Evolutionary conservation across 2,113 vertebrate genomes (phyloP).

Genomic region (western clawed frog (Xenopus tropicalis)): UCB_Xtro_10.0 CM004445.2:120901501-120902000

Average conservation of each 20-base stretch:
- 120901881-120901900: too few species aligned
- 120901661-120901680: constrained; percentile 11
- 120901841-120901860: too few species aligned
- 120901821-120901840: too few species aligned
- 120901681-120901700: constrained; percentile 12
- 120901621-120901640: constrained; percentile 13
- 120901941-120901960: too few species aligned
- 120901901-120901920: too few species aligned
- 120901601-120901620: constrained; percentile 30
- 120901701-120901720: constrained; percentile 14
- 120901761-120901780: background rate
- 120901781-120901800: background rate
- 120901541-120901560: constrained; percentile 16
- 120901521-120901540: constrained; percentile 22
- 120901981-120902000: too few species aligned
- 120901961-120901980: too few species aligned
- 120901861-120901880: too few species aligned
- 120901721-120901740: constrained; percentile 10
- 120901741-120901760: background rate
- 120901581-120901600: constrained; percentile 6
- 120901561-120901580: constrained; percentile 29
- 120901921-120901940: too few species aligned
- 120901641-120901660: constrained; percentile 38
- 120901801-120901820: too few species aligned
- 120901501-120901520: constrained; percentile 26